A percentile compares a stretch with the other conserved stretches of the same genome.
Conservation (phyloP, 2,888 invertebrate species). For the Entomobrya multifasciata region DNA sequence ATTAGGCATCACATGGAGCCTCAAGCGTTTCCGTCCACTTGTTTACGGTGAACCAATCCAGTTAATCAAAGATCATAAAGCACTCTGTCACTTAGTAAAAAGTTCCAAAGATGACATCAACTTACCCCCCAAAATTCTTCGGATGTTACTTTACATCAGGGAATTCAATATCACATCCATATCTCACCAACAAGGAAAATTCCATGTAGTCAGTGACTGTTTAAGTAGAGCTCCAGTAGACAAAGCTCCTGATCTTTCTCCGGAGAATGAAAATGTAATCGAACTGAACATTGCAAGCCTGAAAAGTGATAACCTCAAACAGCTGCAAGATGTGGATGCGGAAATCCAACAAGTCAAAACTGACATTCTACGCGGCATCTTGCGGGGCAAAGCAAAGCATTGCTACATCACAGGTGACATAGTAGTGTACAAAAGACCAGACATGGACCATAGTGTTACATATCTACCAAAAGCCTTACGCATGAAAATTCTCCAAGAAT, state of each 20-base stretch:
- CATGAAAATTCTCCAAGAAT: neutral
- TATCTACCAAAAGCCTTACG: neutral
- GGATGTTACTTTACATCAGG: neutral
- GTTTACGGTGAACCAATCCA: neutral
- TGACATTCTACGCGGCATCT: too few species aligned
- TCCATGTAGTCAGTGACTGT: slow-evolving; percentile 13
- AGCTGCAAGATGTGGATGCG: neutral
- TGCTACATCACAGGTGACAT: neutral
- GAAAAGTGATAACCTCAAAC: neutral
- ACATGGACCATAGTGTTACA: neutral
- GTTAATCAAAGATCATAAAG: slow-evolving; percentile 20
- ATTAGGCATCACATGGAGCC: slow-evolving; percentile 18
- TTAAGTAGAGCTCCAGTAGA: slow-evolving; percentile 9
- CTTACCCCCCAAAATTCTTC: slow-evolving; percentile 24
- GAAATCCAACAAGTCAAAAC: neutral
- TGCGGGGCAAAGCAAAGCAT: neutral
- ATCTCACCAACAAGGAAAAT: neutral
- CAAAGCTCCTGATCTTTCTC: neutral
- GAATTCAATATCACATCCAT: slow-evolving; percentile 35
- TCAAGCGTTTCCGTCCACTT: slow-evolving; percentile 13
- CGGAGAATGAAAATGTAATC: slow-evolving; percentile 19
- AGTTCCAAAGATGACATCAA: slow-evolving; percentile 33
- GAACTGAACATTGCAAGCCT: neutral
- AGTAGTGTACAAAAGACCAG: neutral
- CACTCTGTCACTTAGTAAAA: slow-evolving; percentile 5